Conservation (phyloP, 1,140 invertebrate species). For the Schmidtea mediterranea region DNA sequence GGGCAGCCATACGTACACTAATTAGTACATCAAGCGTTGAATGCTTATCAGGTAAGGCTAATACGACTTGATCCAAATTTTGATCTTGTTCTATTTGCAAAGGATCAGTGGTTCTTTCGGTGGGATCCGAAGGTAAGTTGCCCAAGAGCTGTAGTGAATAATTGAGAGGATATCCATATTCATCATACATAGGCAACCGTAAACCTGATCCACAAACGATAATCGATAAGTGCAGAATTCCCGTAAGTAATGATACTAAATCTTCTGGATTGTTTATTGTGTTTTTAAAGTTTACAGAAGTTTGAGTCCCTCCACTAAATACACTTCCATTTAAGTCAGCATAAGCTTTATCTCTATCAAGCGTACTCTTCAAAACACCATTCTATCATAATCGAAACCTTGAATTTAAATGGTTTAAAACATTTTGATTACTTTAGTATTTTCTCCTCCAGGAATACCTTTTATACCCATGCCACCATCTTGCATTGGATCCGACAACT, state of each 20-base stretch:
- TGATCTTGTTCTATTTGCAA: neutral
- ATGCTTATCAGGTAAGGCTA: neutral
- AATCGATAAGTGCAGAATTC: neutral
- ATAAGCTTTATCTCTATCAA: too few relatives aligned
- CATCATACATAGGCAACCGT: constrained; percentile 3
- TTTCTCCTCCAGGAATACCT: constrained; percentile 2
- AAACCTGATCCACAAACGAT: constrained; percentile 2
- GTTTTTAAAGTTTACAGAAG: too few relatives aligned
- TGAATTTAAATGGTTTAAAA: too few relatives aligned
- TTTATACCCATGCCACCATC: constrained; percentile 3
- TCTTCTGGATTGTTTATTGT: constrained; percentile 1
- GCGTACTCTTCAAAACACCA: too few relatives aligned
- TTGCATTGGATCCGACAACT: constrained; percentile 1
- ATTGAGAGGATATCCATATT: constrained; percentile 4
- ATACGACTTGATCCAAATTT: neutral
- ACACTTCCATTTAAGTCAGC: too few relatives aligned
- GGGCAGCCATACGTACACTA: neutral
- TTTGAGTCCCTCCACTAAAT: too few relatives aligned
- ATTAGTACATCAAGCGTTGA: neutral
- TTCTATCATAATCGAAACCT: too few relatives aligned
- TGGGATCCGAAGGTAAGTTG: neutral
- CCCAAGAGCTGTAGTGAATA: neutral
- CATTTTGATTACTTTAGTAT: neutral
- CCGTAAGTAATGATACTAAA: neutral
- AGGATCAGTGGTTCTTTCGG: neutral